phyloP scores from a whole-genome alignment of 1,140 invertebrate genomes.

The Dendroctonus ponderosae region DNA sequence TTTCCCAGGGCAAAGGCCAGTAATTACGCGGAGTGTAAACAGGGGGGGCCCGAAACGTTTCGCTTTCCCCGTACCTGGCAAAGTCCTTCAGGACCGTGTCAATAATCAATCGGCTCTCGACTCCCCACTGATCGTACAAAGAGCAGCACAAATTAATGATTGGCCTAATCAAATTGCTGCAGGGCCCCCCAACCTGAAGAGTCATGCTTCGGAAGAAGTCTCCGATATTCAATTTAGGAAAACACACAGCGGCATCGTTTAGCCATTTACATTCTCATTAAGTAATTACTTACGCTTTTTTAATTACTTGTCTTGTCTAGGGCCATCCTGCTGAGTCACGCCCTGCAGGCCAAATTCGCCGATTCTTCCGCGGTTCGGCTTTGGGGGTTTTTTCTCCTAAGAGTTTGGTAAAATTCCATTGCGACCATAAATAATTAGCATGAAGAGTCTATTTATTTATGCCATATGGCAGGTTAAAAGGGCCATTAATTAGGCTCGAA shows the following conservation, averaged over 20 bases:
- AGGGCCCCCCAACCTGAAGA: not conserved
- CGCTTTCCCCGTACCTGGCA: not conserved
- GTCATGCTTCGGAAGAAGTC: conserved; percentile 12
- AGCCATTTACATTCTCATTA: conserved; percentile 30
- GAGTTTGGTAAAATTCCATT: too few relatives aligned
- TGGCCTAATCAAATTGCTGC: too few relatives aligned
- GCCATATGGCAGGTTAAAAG: conserved; percentile 13
- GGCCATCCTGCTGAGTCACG: conserved; percentile 17
- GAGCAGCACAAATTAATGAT: not conserved
- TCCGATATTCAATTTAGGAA: conserved; percentile 28
- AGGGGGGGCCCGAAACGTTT: conserved; percentile 5
- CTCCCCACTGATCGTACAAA: conserved; percentile 5
- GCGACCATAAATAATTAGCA: not conserved
- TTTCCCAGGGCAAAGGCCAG: conserved; percentile 11
- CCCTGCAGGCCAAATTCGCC: conserved; percentile 3
- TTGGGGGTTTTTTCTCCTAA: too few relatives aligned
- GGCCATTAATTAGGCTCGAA: conserved; percentile 10
- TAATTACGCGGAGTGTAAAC: conserved; percentile 21
- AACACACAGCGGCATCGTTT: conserved; percentile 25
- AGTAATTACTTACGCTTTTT: conserved; percentile 33
- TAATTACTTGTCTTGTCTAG: conserved; percentile 26
- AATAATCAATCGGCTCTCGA: conserved; percentile 3
- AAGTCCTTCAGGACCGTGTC: conserved; percentile 2
- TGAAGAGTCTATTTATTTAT: conserved; percentile 16
- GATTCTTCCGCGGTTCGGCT: too few relatives aligned